Conservation (phyloP, 2,888 invertebrate species). For the Zaprionus bogoriensis region DNA sequence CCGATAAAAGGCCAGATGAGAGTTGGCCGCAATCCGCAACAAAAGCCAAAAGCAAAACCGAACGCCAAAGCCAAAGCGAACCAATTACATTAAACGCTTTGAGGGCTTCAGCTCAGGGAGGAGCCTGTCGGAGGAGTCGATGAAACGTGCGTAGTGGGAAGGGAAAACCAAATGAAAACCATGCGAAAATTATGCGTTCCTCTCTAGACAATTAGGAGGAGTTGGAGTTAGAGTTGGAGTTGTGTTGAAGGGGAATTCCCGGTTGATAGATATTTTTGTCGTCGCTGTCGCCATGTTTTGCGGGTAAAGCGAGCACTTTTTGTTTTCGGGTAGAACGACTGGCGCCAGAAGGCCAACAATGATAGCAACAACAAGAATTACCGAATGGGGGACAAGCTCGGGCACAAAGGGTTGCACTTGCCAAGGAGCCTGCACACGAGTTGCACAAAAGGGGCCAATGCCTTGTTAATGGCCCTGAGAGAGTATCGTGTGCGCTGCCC, state of each 20-base stretch:
- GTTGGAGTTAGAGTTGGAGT: not conserved
- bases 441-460: conserved; percentile 61
- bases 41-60: conserved; percentile 16
- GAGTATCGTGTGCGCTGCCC: conserved; percentile 9
- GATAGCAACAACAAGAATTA: conserved; percentile 48
- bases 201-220: conserved; percentile 39
- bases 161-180: conserved; percentile 59
- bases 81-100: conserved; percentile 78
- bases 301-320: not conserved
- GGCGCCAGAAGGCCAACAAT: conserved; percentile 61
- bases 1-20: conserved; percentile 44
- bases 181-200: conserved; percentile 61
- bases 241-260: conserved; percentile 12
- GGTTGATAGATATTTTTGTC: conserved; percentile 17
- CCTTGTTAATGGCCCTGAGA: conserved; percentile 68
- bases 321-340: conserved; percentile 42
- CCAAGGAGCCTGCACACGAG: conserved; percentile 36
- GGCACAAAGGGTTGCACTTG: conserved; percentile 52
- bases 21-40: conserved; percentile 12
- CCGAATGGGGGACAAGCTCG: conserved; percentile 5
- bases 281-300: conserved; percentile 37
- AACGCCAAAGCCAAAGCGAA: conserved; percentile 33
- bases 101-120: conserved; percentile 14
- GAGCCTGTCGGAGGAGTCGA: conserved; percentile 29
- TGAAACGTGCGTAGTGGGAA: conserved; percentile 50